phyloP scores from a whole-genome alignment of 2,113 vertebrate genomes.

The Callaeas wilsoni region DNA sequence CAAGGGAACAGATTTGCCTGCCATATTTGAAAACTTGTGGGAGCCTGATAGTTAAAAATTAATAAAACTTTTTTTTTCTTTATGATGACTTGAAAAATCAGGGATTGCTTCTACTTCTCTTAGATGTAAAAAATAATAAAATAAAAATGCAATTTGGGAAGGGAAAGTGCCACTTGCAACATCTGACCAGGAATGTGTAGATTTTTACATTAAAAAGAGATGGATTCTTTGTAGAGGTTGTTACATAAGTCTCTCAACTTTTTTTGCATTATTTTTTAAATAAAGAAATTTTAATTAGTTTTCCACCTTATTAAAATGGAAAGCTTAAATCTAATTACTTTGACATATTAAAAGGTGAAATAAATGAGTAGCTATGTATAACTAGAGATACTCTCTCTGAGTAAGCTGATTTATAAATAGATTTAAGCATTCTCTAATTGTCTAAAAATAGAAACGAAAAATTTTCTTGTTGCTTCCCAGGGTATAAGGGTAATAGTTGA shows the following conservation, averaged over 20 bases:
- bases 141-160: neutral
- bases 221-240: neutral
- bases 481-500: neutral
- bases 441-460: slow-evolving; percentile 23
- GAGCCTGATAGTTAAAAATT: neutral
- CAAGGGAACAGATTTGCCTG: neutral
- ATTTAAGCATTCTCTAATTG: neutral
- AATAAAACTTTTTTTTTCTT: neutral
- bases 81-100: neutral
- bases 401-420: neutral
- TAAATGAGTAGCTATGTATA: slow-evolving; percentile 1
- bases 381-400: neutral
- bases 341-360: slow-evolving; percentile 28
- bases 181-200: neutral
- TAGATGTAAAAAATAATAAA: neutral
- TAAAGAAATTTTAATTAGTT: neutral
- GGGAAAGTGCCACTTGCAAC: neutral
- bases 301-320: neutral
- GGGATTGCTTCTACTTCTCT: neutral
- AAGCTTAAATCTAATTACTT: slow-evolving; percentile 35
- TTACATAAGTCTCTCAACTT: neutral
- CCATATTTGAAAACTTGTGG: neutral
- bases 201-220: neutral
- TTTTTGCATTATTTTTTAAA: neutral
- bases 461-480: neutral